phyloP scores from a whole-genome alignment of 2,797 vertebrate genomes.

The Sebastes umbrosus region DNA sequence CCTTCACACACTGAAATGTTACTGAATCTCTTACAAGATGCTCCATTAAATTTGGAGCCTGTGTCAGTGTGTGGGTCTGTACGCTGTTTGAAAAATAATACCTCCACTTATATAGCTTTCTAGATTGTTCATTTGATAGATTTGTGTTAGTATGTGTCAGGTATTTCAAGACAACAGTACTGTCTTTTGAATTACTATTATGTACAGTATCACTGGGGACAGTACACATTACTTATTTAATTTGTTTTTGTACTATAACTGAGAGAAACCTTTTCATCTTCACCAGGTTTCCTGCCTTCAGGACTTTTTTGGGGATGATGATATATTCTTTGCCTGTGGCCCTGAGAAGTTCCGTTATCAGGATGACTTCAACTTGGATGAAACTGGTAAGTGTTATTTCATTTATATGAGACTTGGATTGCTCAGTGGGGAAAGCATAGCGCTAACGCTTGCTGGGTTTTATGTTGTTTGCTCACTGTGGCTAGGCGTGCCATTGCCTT shows the following conservation, averaged over 20 bases:
- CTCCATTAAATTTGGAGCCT: background rate
- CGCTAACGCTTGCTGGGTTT: background rate
- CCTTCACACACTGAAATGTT: background rate
- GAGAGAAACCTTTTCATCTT: constrained; percentile 17
- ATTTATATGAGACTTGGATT: background rate
- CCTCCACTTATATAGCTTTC: background rate
- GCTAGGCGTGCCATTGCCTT: background rate
- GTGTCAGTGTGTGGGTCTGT: background rate
- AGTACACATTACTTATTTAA: background rate
- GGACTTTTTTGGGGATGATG: constrained; percentile 98
- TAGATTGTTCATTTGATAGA: background rate
- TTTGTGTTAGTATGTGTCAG: background rate
- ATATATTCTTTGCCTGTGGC: constrained; percentile 98
- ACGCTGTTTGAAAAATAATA: background rate
- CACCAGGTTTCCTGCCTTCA: constrained; percentile 93
- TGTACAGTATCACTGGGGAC: background rate
- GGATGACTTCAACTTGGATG: constrained; percentile 98
- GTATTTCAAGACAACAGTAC: background rate
- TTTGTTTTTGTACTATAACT: background rate
- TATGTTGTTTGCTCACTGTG: background rate
- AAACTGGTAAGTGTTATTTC: constrained; percentile 84
- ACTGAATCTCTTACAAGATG: background rate
- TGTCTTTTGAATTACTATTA: background rate
- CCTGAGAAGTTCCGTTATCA: constrained; percentile 99
- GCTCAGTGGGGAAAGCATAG: background rate